These are phyloP conservation scores for Ypsolopha scabrella DNA, from an alignment of 2,888 invertebrate genomes.

Conservation along the genomic window DNA sequence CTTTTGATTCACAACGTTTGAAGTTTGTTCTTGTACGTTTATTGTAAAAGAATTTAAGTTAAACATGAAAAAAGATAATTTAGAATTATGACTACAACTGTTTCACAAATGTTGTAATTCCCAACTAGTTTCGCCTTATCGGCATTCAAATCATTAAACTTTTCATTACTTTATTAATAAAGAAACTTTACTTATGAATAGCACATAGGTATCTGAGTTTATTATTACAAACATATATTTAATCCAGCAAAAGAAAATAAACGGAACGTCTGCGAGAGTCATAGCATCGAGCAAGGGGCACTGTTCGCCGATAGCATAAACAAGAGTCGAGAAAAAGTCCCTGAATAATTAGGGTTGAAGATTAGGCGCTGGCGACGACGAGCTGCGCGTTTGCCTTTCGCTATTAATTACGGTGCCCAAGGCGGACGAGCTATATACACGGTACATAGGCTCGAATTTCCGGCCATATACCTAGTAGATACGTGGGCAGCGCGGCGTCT, in stretches of 20 bases:
- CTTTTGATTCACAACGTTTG: conserved; percentile 16
- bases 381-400: conserved; percentile 25
- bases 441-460: conserved; percentile 53
- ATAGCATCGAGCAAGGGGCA: conserved; percentile 16
- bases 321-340: conserved; percentile 33
- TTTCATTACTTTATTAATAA: no score
- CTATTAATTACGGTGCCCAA: conserved; percentile 53
- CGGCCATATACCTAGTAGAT: conserved; percentile 46
- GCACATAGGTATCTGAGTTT: no score
- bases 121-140: no score
- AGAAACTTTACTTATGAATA: no score
- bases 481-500: conserved; percentile 30
- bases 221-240: conserved; percentile 12
- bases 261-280: conserved; percentile 13
- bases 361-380: conserved; percentile 19
- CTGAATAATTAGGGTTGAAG: conserved; percentile 28
- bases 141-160: no score
- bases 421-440: conserved; percentile 26
- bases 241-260: conserved; percentile 13
- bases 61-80: no score
- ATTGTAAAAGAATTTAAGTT: no score
- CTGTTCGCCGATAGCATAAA: conserved; percentile 23
- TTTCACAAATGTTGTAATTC: no score
- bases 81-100: no score
- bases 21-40: background rate